Base-by-base conservation (phyloP, 64 coral and sea anemone species). In the Orbicella faveolata region DNA sequence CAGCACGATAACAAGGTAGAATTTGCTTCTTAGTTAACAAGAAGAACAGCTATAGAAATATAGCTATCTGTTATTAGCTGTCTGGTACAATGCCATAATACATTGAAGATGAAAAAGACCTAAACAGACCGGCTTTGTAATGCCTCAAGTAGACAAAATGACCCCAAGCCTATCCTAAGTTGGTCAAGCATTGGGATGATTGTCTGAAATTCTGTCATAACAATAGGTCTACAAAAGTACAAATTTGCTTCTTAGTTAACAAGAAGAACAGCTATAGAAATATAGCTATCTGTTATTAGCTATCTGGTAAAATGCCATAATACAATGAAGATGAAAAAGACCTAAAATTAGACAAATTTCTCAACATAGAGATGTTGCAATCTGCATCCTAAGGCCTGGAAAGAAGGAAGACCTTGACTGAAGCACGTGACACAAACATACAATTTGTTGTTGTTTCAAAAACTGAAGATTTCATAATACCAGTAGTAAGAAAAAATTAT, bases 1-100 rank as follows among this genome's bases (percentile, higher is more conserved):
- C 64, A 86, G 83, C 83, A 86, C 83, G 83, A 84, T 86, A 86
- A 86, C 83, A 65, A 86, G 62, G 83, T 86, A 86, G 83, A 79
- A n/a, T n/a, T n/a, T n/a, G n/a, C n/a, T n/a, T n/a, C n/a, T n/a
- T n/a, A n/a, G n/a, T n/a, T n/a, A n/a, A n/a, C n/a, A n/a, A n/a
- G n/a, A n/a, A n/a, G n/a, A n/a, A n/a, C n/a, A n/a, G n/a, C n/a
- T n/a, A n/a, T n/a, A n/a, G n/a, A n/a, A n/a, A n/a, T n/a, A n/a
- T 0, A 53, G 76, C 48, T 78, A 23, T 52, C 14, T 17, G 6
- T 8, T 21, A 52, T 21, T 78, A n/a, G 41, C 76, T 78, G 52
- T 78, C 48, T 78, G 2, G 76, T 78, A 78, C 75, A 76, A 76
- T n/a, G n/a, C n/a, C n/a, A n/a, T n/a, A n/a, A n/a, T n/a, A n/a